Evolutionary conservation across 2,797 vertebrate genomes (phyloP).

Genomic region (Platalea minor): DNA sequence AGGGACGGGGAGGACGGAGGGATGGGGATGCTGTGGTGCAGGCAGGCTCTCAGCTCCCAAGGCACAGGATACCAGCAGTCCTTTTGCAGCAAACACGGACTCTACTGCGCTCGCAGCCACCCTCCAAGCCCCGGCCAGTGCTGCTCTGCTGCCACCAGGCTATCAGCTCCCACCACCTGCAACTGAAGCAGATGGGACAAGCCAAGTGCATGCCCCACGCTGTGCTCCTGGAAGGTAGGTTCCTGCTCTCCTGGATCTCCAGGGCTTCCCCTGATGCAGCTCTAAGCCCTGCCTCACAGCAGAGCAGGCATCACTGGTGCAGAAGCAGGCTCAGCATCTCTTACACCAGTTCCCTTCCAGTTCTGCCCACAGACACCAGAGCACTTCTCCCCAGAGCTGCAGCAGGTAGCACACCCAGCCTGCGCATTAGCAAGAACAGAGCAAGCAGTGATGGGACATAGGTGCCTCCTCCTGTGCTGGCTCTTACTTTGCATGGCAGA

Average conservation of each 20-base stretch:
- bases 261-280: neutral
- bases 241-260: neutral
- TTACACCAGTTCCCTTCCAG: neutral
- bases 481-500: neutral
- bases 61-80: rapidly evolving
- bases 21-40: rapidly evolving
- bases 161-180: neutral
- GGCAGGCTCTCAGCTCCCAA: neutral
- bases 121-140: neutral
- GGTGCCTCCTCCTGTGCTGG: rapidly evolving
- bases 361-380: neutral
- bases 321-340: neutral
- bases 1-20: neutral
- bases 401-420: neutral
- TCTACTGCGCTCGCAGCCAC: neutral
- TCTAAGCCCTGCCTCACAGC: neutral
- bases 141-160: neutral
- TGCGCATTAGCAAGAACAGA: neutral
- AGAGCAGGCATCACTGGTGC: neutral
- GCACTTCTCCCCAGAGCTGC: neutral
- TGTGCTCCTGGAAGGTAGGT: neutral
- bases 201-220: rapidly evolving
- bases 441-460: rapidly evolving
- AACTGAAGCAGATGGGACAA: neutral
- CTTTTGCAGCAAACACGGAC: neutral